These are phyloP conservation scores for Meta bourneti DNA, from an alignment of 2,888 invertebrate genomes.

Conservation along the genomic window DNA sequence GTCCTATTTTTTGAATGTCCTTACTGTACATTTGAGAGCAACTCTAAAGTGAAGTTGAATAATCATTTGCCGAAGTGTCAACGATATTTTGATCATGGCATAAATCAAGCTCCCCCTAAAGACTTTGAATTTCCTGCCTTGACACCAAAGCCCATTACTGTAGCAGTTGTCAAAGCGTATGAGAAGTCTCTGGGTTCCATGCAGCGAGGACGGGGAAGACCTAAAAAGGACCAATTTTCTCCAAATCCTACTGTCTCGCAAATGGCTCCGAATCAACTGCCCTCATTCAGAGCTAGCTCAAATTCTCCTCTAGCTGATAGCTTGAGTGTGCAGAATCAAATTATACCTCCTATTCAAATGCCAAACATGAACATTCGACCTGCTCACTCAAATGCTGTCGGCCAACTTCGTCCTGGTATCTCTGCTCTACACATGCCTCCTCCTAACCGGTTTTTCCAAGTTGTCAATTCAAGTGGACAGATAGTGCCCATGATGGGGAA, in stretches of 20 bases:
- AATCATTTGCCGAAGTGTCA: slow-evolving; percentile 92
- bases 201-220: slow-evolving; percentile 66
- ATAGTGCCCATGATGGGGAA: slow-evolving; percentile 64
- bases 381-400: slow-evolving; percentile 44
- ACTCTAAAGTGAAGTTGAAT: slow-evolving; percentile 93
- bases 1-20: slow-evolving; percentile 94
- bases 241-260: slow-evolving; percentile 16
- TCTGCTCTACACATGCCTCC: slow-evolving; percentile 39
- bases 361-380: slow-evolving; percentile 54
- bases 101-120: slow-evolving; percentile 73
- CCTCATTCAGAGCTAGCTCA: slow-evolving; percentile 43
- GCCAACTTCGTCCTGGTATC: slow-evolving; percentile 38
- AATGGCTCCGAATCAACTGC: slow-evolving; percentile 42
- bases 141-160: slow-evolving; percentile 86
- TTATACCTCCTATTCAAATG: slow-evolving; percentile 69
- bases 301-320: slow-evolving; percentile 55
- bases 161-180: slow-evolving; percentile 78
- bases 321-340: slow-evolving; percentile 62
- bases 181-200: slow-evolving; percentile 74
- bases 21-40: slow-evolving; percentile 96
- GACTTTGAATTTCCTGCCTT: slow-evolving; percentile 92
- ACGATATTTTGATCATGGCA: slow-evolving; percentile 92
- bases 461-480: slow-evolving; percentile 48
- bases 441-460: slow-evolving; percentile 55
- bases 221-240: slow-evolving; percentile 59